A percentile compares a stretch with the other conserved stretches of the same genome.
Evolutionary conservation across 2,797 vertebrate species (phyloP).

Genomic region (Danio tinwini): DNA sequence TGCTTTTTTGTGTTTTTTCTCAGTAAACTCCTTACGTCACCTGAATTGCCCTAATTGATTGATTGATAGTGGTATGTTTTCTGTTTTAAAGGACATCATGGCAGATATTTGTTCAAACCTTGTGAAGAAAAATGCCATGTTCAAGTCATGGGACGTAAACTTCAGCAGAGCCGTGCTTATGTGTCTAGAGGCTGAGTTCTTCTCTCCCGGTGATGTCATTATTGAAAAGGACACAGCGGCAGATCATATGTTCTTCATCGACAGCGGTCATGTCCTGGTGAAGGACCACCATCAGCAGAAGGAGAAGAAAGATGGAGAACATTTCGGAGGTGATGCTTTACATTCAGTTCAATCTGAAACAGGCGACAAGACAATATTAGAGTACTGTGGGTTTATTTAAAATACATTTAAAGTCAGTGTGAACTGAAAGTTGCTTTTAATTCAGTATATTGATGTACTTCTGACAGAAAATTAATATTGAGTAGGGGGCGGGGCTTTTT

Average conservation of each 20-base stretch:
- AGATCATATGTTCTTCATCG: constrained; percentile 78
- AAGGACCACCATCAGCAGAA: constrained; percentile 69
- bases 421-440: too few species aligned
- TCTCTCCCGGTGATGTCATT: constrained; percentile 70
- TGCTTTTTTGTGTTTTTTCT: too few species aligned
- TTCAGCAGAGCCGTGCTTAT: constrained; percentile 70
- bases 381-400: background rate
- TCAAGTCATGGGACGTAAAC: constrained; percentile 69
- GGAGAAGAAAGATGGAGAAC: constrained; percentile 75
- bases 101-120: constrained; percentile 68
- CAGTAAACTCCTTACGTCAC: too few species aligned
- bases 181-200: constrained; percentile 72
- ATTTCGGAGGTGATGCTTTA: constrained; percentile 70
- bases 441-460: too few species aligned
- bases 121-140: constrained; percentile 72
- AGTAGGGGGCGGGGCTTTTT: too few species aligned
- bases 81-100: constrained; percentile 70
- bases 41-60: too few species aligned
- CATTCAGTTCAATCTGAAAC: background rate
- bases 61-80: background rate
- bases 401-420: too few species aligned
- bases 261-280: constrained; percentile 71
- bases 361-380: background rate
- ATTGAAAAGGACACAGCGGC: constrained; percentile 61
- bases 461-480: too few species aligned